Conservation (phyloP, 2,888 invertebrate genomes). For the Lepidochrysops patricia region DNA sequence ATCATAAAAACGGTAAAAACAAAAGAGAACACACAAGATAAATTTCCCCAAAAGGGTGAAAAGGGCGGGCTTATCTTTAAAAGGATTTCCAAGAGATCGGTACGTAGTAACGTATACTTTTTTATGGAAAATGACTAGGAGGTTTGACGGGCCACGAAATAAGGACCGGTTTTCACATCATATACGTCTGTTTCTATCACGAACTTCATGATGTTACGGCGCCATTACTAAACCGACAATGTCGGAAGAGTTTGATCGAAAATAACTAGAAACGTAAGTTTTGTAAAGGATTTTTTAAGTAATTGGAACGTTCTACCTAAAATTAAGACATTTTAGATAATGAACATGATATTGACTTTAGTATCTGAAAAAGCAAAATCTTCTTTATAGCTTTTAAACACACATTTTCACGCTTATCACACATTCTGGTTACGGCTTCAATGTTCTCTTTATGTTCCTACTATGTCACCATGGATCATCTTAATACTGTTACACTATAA, state of each 20-base stretch:
- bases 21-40: constrained; percentile 6
- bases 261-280: no score
- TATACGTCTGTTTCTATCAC: neutral
- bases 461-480: constrained; percentile 12
- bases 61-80: constrained; percentile 11
- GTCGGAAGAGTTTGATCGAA: neutral
- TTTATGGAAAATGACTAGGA: constrained; percentile 12
- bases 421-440: neutral
- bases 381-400: neutral
- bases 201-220: neutral
- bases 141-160: constrained; percentile 9
- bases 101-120: constrained; percentile 4
- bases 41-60: constrained; percentile 6
- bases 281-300: no score
- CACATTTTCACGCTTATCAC: neutral
- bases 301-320: no score
- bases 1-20: constrained; percentile 9
- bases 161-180: neutral
- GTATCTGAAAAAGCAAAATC: no score
- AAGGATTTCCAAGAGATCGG: constrained; percentile 6
- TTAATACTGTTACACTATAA: constrained; percentile 8
- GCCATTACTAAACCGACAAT: neutral
- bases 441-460: neutral
- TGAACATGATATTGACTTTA: no score
- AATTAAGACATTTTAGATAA: no score